These are phyloP conservation scores for Myzus persicae DNA, from an alignment of 1,140 invertebrate genomes.

Conservation along the genomic window DNA sequence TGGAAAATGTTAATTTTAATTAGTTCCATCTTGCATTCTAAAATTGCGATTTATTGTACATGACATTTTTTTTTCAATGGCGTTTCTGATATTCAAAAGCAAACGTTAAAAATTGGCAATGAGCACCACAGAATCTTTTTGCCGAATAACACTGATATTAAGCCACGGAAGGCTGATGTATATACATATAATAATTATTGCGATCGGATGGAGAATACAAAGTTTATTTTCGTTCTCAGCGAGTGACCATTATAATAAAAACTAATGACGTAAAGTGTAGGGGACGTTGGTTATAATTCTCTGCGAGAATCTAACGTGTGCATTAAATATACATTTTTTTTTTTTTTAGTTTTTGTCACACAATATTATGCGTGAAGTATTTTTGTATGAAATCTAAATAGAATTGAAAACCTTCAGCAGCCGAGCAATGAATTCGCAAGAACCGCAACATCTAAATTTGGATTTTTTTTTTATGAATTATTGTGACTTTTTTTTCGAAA, in stretches of 20 bases:
- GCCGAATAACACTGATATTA: background rate
- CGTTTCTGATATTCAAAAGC: background rate
- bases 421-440: background rate
- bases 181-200: background rate
- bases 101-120: slow-evolving; percentile 17
- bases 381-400: background rate
- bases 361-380: background rate
- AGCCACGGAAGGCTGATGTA: no score
- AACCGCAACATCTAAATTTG: background rate
- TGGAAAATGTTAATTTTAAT: slow-evolving; percentile 24
- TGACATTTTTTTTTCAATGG: background rate
- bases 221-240: slow-evolving; percentile 35
- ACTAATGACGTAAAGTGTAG: slow-evolving; percentile 10
- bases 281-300: background rate
- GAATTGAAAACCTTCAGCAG: background rate
- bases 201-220: background rate
- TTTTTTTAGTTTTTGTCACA: background rate
- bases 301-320: background rate
- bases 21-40: background rate
- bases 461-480: background rate
- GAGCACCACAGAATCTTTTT: background rate
- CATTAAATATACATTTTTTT: background rate
- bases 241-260: background rate
- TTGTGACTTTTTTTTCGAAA: background rate
- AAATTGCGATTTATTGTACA: background rate